A percentile compares a stretch with the other conserved stretches of the same genome.
These are phyloP conservation scores for Siphamia tubifer DNA, from an alignment of 2,113 vertebrate species.

Conservation along the genomic window DNA sequence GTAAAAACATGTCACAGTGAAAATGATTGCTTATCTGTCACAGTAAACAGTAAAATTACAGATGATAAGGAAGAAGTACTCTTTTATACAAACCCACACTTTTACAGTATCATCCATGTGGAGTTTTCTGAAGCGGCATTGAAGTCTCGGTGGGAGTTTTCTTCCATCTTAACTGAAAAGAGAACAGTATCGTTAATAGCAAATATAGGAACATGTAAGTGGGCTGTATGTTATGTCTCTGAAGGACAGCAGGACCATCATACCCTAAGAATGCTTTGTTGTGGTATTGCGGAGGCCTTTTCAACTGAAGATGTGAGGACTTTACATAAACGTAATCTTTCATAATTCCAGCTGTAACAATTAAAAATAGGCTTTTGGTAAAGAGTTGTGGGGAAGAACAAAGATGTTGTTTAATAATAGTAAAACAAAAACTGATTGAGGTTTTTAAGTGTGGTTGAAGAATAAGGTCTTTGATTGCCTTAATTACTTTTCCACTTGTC, in stretches of 20 bases:
- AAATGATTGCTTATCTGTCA: not conserved
- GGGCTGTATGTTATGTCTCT: not conserved
- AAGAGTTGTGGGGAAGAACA: not conserved
- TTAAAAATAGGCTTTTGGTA: not conserved
- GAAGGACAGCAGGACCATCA: constrained; percentile 2
- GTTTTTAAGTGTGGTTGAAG: not conserved
- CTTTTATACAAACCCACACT: not conserved
- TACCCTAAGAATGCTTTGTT: constrained; percentile 32
- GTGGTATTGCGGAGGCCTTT: not conserved
- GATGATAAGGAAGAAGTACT: not conserved
- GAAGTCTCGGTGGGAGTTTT: not conserved
- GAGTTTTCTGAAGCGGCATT: no score
- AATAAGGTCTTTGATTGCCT: not conserved
- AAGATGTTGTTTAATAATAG: not conserved
- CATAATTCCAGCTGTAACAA: not conserved
- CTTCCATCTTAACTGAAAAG: not conserved
- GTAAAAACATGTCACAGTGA: not conserved
- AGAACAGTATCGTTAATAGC: not conserved
- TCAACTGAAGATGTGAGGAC: not conserved
- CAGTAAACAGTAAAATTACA: not conserved
- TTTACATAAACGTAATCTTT: not conserved
- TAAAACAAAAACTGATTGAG: not conserved
- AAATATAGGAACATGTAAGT: constrained; percentile 20
- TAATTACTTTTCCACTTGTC: not conserved
- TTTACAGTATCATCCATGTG: not conserved